phyloP scores from a whole-genome alignment of 2,113 vertebrate species.

The Pluvianellus socialis region DNA sequence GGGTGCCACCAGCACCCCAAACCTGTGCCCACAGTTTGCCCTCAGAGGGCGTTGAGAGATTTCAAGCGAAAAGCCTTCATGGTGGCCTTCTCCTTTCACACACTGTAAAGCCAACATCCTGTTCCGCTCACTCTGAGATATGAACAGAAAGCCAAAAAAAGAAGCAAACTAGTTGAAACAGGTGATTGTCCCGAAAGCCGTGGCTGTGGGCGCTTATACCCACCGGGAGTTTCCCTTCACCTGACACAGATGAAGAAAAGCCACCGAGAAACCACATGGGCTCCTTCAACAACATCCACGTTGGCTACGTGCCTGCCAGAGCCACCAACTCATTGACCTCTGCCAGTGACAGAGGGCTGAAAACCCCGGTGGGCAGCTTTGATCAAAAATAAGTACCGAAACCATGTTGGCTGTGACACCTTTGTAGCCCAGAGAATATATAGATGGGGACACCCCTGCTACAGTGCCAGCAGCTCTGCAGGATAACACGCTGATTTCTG shows the following conservation, averaged over 20 bases:
- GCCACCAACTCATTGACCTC: neutral
- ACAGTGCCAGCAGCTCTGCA: neutral
- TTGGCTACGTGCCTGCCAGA: fast-evolving
- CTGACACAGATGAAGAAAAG: neutral
- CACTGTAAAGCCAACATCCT: neutral
- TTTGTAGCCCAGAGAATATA: neutral
- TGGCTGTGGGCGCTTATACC: neutral
- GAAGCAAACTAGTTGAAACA: neutral
- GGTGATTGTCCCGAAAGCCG: neutral
- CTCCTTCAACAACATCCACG: neutral
- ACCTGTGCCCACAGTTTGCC: neutral
- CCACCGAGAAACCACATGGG: neutral
- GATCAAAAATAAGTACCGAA: neutral
- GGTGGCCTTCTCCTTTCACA: neutral
- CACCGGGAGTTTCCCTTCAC: neutral
- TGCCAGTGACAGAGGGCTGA: neutral
- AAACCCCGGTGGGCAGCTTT: neutral
- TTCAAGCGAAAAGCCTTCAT: neutral
- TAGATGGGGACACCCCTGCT: neutral
- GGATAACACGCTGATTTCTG: neutral
- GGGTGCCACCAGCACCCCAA: neutral
- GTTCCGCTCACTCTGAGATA: neutral
- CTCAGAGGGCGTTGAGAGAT: neutral
- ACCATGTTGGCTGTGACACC: neutral
- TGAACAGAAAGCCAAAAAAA: neutral